Conservation (phyloP, 1,140 invertebrate genomes). For the Aphelenchoides fujianensis region DNA sequence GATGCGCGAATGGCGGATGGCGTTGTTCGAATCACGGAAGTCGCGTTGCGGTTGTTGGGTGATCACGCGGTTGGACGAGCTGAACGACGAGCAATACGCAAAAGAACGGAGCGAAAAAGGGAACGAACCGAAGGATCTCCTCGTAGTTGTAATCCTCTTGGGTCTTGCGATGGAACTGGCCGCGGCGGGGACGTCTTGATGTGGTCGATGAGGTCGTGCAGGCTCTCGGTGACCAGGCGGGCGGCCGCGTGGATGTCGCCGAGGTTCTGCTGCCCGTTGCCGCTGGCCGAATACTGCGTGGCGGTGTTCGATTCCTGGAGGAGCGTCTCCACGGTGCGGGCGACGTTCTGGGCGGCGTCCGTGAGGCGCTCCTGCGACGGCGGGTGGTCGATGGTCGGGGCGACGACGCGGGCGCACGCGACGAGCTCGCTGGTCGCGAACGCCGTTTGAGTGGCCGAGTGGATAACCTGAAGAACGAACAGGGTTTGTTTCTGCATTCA, state of each 20-base stretch:
- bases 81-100: no score
- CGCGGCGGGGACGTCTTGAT: conserved; percentile 70
- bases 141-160: conserved; percentile 58
- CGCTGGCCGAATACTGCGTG: conserved; percentile 63
- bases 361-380: conserved; percentile 89
- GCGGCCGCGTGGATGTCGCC: conserved; percentile 80
- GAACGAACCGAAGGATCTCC: conserved; percentile 54
- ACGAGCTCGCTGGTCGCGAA: conserved; percentile 94
- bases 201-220: conserved; percentile 85
- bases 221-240: conserved; percentile 78
- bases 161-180: conserved; percentile 57
- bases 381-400: conserved; percentile 76
- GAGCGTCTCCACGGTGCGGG: conserved; percentile 83
- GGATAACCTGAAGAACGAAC: conserved; percentile 22
- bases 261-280: conserved; percentile 66
- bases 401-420: conserved; percentile 84
- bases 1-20: conserved; percentile 57
- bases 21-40: conserved; percentile 82
- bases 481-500: conserved; percentile 70
- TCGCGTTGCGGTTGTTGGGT: conserved; percentile 65
- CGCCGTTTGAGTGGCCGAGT: conserved; percentile 88
- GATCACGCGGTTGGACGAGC: conserved; percentile 82
- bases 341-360: conserved; percentile 81
- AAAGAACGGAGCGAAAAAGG: conserved; percentile 9
- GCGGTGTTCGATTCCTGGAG: conserved; percentile 75